Conservation (phyloP, 92 coral and sea anemone species). For the Bergia sp. region DNA sequence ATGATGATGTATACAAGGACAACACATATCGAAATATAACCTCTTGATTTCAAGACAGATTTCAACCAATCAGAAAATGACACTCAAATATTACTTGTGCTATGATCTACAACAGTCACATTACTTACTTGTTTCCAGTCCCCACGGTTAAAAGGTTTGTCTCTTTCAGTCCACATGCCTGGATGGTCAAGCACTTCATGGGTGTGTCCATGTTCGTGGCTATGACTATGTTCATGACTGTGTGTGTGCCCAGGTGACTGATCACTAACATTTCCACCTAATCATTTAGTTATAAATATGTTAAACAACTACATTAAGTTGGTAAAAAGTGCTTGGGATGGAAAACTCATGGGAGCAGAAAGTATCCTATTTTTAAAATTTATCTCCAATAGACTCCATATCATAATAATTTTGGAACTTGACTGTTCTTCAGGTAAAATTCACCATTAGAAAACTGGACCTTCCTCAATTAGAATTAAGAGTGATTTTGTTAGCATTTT, state of each 20-base stretch:
- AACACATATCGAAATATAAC: too few species aligned
- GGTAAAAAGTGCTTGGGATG: background rate
- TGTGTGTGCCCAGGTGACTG: conserved; percentile 27
- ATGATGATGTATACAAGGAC: too few species aligned
- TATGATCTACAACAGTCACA: background rate
- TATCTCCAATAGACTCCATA: too few species aligned
- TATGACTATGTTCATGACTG: conserved; percentile 16
- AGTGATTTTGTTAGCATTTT: too few species aligned
- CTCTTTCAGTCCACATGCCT: conserved; percentile 66
- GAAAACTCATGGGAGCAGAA: background rate
- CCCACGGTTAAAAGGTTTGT: conserved; percentile 57
- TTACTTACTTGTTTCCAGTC: conserved; percentile 67
- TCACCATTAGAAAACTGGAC: too few species aligned
- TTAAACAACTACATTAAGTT: background rate
- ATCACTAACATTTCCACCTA: conserved; percentile 23
- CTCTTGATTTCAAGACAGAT: too few species aligned
- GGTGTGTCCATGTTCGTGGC: conserved; percentile 43
- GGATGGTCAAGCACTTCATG: conserved; percentile 50
- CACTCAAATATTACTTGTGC: too few species aligned
- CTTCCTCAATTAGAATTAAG: too few species aligned
- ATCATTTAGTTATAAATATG: background rate
- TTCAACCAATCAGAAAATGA: too few species aligned
- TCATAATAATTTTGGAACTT: too few species aligned
- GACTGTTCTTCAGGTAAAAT: too few species aligned
- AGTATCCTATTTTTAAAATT: too few species aligned